Conservation (phyloP, 2,113 vertebrate species). For the Pogona vitticeps region DNA sequence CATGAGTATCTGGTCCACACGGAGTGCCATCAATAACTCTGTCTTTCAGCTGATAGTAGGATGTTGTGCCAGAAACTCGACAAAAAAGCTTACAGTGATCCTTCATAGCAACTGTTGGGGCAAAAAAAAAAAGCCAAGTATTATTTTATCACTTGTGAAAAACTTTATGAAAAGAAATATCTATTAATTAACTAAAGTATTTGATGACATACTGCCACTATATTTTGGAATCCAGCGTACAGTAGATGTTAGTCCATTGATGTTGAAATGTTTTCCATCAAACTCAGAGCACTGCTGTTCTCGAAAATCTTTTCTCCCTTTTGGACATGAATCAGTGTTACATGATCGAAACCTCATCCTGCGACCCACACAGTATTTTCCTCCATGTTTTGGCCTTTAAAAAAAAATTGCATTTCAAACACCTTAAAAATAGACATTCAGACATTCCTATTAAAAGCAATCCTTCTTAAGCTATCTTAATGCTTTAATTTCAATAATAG, state of each 20-base stretch:
- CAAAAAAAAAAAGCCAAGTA: slow-evolving; percentile 62
- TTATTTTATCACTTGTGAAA: slow-evolving; percentile 38
- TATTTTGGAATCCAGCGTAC: slow-evolving; percentile 97
- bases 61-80: slow-evolving; percentile 89
- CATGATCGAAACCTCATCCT: slow-evolving; percentile 98
- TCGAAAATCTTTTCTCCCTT: slow-evolving; percentile 88
- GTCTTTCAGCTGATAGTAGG: slow-evolving; percentile 95
- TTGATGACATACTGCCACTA: slow-evolving; percentile 90
- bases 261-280: slow-evolving; percentile 95
- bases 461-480: slow-evolving; percentile 21
- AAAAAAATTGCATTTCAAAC: slow-evolving; percentile 62
- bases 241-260: slow-evolving; percentile 89
- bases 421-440: slow-evolving; percentile 36
- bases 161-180: slow-evolving; percentile 24
- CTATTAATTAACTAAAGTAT: not conserved
- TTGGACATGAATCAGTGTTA: slow-evolving; percentile 92
- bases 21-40: slow-evolving; percentile 92
- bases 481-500: slow-evolving; percentile 1
- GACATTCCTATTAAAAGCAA: slow-evolving; percentile 34
- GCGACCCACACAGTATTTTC: slow-evolving; percentile 93
- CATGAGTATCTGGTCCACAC: slow-evolving; percentile 90
- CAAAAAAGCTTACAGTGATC: slow-evolving; percentile 99
- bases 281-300: slow-evolving; percentile 94
- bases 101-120: slow-evolving; percentile 89
- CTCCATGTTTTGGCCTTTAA: slow-evolving; percentile 93